Evolutionary conservation across 1,140 invertebrate species (phyloP).

Genomic region (Aphidius ervi): DNA sequence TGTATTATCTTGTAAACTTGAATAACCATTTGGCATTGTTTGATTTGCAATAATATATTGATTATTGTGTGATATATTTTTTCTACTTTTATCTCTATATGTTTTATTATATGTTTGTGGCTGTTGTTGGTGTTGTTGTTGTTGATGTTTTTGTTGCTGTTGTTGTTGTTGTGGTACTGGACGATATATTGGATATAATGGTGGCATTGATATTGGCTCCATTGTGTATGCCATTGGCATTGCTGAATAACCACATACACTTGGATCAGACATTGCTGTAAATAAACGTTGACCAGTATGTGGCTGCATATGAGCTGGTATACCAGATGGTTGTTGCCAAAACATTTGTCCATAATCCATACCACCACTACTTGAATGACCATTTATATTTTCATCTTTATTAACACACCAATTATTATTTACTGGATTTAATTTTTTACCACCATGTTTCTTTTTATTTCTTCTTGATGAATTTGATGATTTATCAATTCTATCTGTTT

Average conservation of each 20-base stretch:
- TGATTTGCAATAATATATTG: neutral
- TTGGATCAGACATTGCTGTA: slow-evolving; percentile 52
- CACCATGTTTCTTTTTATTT: slow-evolving; percentile 20
- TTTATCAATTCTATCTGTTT: neutral
- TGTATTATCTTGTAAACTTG: slow-evolving; percentile 38
- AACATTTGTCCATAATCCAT: slow-evolving; percentile 32
- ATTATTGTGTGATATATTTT: slow-evolving; percentile 27
- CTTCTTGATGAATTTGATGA: slow-evolving; percentile 12
- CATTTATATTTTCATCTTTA: no score
- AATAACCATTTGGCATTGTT: slow-evolving; percentile 41
- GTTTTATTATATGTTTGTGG: slow-evolving; percentile 16
- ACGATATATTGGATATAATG: slow-evolving; percentile 44
- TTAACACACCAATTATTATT: slow-evolving; percentile 24
- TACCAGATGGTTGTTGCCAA: slow-evolving; percentile 26
- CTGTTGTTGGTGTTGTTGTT: slow-evolving; percentile 16
- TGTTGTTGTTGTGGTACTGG: slow-evolving; percentile 37
- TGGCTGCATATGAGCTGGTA: slow-evolving; percentile 21
- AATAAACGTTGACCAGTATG: slow-evolving; percentile 50
- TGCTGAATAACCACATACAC: slow-evolving; percentile 52
- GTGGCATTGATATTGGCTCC: slow-evolving; percentile 55
- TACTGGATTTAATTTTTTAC: slow-evolving; percentile 6
- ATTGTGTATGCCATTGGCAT: slow-evolving; percentile 51
- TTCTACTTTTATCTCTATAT: slow-evolving; percentile 29
- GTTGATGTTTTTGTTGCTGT: slow-evolving; percentile 36
- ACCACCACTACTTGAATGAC: slow-evolving; percentile 23